A percentile compares a stretch with the other conserved stretches of the same genome.
Evolutionary conservation across 2,797 vertebrate genomes (phyloP).

Genomic region (Bradypus variegatus): DNA sequence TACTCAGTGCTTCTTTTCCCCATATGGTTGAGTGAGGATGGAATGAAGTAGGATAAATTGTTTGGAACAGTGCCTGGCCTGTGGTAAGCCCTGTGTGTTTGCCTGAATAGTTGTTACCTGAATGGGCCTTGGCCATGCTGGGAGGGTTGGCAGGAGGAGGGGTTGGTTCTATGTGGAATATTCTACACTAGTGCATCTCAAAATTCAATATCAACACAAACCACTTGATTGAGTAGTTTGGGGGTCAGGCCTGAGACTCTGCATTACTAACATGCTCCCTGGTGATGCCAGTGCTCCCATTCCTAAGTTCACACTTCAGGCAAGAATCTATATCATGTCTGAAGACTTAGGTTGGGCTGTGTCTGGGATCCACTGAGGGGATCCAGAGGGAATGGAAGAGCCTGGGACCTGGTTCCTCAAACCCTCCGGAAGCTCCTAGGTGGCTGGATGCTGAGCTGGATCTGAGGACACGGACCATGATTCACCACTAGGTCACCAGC

Average conservation of each 20-base stretch:
- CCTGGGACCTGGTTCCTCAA: background rate
- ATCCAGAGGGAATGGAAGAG: background rate
- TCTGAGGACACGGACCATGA: background rate
- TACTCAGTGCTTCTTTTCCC: background rate
- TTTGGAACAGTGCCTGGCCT: background rate
- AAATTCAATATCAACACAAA: background rate
- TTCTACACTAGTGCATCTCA: background rate
- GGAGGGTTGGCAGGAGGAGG: background rate
- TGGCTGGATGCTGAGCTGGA: background rate
- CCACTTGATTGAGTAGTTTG: background rate
- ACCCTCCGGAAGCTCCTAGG: background rate
- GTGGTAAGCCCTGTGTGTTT: background rate
- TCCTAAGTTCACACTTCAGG: background rate
- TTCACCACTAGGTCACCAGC: background rate
- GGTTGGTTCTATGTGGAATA: background rate
- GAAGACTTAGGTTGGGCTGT: background rate
- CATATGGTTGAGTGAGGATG: background rate
- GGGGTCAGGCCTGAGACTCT: background rate
- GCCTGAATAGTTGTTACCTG: background rate
- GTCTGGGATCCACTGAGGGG: background rate
- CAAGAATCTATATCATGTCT: background rate
- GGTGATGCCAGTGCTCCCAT: background rate
- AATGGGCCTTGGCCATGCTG: background rate
- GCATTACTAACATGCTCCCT: background rate
- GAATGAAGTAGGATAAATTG: background rate